Percentiles rank a stretch among this genome's conserved stretches.
phyloP scores from a whole-genome alignment of 2,888 invertebrate species.

The Lasioglossum leucozonium region DNA sequence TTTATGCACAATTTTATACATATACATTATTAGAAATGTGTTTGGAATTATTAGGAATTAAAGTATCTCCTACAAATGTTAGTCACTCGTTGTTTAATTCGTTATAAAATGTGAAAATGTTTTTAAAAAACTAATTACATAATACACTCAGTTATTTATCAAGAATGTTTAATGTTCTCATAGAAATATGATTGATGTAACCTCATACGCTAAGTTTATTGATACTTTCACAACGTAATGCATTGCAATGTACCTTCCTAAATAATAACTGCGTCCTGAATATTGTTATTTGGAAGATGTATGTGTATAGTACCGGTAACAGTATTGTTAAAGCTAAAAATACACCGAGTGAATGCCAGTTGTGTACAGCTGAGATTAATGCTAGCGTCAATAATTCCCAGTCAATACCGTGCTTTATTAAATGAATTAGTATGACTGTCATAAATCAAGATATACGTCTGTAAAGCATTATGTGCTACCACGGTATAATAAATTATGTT shows the following conservation, averaged over 20 bases:
- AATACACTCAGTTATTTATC: not conserved
- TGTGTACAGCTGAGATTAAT: constrained; percentile 15
- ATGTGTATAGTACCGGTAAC: not conserved
- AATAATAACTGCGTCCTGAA: not conserved
- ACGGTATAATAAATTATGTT: constrained; percentile 45
- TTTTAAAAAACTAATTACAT: not conserved
- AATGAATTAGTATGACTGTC: constrained; percentile 34
- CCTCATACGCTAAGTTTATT: not conserved
- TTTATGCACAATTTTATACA: not conserved
- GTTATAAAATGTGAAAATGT: not conserved
- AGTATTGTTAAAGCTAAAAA: not conserved
- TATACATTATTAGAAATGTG: not conserved
- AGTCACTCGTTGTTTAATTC: not conserved
- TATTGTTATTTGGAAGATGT: not conserved
- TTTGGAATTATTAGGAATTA: not conserved
- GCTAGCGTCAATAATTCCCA: constrained; percentile 8
- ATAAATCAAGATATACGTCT: constrained; percentile 51
- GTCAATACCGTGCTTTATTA: constrained; percentile 36
- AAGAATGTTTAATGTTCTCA: not conserved
- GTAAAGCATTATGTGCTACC: constrained; percentile 20
- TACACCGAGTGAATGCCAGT: not conserved
- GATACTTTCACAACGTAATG: not conserved
- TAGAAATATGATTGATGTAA: not conserved
- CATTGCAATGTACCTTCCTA: not conserved
- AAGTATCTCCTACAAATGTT: not conserved